phyloP scores from a whole-genome alignment of 2,113 vertebrate species.

The Balaenoptera acutorostrata region DNA sequence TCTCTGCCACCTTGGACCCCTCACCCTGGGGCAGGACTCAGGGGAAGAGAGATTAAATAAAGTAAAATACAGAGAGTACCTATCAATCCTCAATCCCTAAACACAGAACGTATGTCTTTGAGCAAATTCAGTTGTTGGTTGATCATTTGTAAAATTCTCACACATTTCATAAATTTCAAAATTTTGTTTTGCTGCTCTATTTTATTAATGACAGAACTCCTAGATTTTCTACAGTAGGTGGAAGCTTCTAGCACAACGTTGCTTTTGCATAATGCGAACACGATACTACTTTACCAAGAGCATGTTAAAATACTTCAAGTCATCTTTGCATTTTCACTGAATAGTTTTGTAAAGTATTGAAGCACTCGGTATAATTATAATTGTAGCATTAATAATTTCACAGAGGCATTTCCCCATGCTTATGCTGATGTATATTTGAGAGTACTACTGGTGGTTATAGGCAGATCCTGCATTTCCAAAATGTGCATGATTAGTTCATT shows the following conservation, averaged over 20 bases:
- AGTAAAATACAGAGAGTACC: background rate
- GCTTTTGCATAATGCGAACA: background rate
- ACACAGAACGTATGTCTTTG: background rate
- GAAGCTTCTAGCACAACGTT: background rate
- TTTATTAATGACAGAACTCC: background rate
- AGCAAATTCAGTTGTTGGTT: background rate
- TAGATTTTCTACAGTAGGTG: background rate
- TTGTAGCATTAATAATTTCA: background rate
- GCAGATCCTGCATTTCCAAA: background rate
- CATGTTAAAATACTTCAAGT: background rate
- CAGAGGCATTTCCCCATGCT: background rate
- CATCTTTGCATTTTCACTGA: background rate
- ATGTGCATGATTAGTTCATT: background rate
- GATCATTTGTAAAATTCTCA: background rate
- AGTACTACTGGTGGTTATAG: background rate
- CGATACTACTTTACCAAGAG: background rate
- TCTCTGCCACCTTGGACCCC: background rate
- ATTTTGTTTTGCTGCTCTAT: background rate
- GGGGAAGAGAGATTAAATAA: background rate
- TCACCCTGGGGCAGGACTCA: background rate
- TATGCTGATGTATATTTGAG: background rate
- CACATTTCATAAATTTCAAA: background rate
- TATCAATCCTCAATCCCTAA: fast-evolving
- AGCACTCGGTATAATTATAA: background rate
- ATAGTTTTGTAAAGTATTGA: background rate